Percentiles rank a stretch among this genome's conserved stretches.
Evolutionary conservation across 2,797 vertebrate species (phyloP).

Genomic region (Lemur catta): DNA sequence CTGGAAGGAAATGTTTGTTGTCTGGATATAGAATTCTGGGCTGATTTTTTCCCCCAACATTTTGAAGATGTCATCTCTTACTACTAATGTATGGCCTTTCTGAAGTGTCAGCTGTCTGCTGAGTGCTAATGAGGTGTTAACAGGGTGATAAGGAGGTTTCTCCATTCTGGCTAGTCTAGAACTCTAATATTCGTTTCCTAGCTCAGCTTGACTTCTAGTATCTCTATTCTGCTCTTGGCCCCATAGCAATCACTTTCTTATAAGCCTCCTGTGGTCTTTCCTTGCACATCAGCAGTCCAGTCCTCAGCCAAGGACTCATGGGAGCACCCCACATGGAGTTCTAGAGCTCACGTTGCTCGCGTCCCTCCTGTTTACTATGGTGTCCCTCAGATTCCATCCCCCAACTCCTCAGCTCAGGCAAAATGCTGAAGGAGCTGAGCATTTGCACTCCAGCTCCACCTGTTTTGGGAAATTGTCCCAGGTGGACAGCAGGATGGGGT

Average conservation of each 20-base stretch:
- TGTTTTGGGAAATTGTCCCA: neutral
- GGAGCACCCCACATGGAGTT: neutral
- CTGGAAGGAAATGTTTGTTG: neutral
- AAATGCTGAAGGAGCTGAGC: neutral
- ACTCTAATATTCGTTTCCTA: neutral
- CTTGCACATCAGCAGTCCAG: neutral
- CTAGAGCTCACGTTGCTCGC: neutral
- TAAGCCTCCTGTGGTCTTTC: neutral
- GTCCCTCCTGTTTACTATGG: neutral
- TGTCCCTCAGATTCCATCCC: neutral
- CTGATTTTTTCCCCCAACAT: neutral
- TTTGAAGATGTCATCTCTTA: neutral
- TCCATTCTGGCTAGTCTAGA: neutral
- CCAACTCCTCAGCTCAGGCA: neutral
- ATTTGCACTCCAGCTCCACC: neutral
- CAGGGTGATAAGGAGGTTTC: neutral
- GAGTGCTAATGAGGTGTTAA: neutral
- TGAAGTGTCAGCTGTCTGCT: slow-evolving; percentile 1
- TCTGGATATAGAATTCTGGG: slow-evolving; percentile 11
- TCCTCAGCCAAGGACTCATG: neutral
- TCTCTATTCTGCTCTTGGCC: neutral
- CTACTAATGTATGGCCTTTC: neutral
- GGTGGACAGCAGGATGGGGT: neutral
- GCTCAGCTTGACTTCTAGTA: neutral
- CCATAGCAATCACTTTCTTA: neutral